phyloP scores from a whole-genome alignment of 23 tunicate genomes.

The Clavelina lepadiformis region DNA sequence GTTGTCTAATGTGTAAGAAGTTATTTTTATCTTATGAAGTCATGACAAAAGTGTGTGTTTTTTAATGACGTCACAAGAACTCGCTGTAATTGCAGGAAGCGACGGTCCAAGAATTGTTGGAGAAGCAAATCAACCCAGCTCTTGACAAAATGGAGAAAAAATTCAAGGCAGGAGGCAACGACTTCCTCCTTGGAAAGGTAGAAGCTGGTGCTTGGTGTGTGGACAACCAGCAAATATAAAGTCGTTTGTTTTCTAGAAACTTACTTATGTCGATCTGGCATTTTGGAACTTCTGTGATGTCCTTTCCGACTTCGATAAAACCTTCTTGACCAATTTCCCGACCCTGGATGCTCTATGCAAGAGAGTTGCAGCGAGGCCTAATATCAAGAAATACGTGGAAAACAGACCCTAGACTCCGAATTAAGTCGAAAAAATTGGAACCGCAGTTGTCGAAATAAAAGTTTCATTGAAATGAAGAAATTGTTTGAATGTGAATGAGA shows the following conservation, averaged over 20 bases:
- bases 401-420: too few species aligned
- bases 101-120: background rate
- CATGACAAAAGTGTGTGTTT: too few species aligned
- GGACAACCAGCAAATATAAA: too few species aligned
- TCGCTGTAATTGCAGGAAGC: constrained; percentile 16
- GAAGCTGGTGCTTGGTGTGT: too few species aligned
- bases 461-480: too few species aligned
- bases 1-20: too few species aligned
- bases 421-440: too few species aligned
- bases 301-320: constrained; percentile 4
- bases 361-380: constrained; percentile 15
- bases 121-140: constrained; percentile 9
- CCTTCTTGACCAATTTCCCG: constrained; percentile 17
- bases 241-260: constrained; percentile 2
- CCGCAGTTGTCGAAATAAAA: too few species aligned
- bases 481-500: too few species aligned
- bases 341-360: constrained; percentile 16
- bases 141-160: constrained; percentile 23
- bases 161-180: background rate
- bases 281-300: constrained; percentile 11
- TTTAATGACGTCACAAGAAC: too few species aligned
- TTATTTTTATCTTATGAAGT: too few species aligned
- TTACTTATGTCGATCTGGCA: constrained; percentile 31
- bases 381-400: too few species aligned
- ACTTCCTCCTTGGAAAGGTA: constrained; percentile 31